Percentiles rank a stretch among this genome's conserved stretches.
These are phyloP conservation scores for Peromyscus eremicus DNA, from an alignment of 2,797 vertebrate species.

Conservation along the genomic window DNA sequence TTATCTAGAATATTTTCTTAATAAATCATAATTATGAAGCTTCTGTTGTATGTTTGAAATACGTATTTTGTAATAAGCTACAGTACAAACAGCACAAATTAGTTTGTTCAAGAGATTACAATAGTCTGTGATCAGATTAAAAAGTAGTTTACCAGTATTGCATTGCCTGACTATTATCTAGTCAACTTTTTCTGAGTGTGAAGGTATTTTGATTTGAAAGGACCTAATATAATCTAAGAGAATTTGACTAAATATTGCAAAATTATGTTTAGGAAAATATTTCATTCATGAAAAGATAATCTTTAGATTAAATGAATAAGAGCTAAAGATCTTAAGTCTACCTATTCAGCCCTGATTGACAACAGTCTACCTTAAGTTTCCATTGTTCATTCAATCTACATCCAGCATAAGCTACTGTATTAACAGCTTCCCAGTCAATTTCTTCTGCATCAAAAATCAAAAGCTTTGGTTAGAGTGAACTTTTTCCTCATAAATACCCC, in stretches of 20 bases:
- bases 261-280: neutral
- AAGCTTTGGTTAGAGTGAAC: slow-evolving; percentile 48
- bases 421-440: neutral
- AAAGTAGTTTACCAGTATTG: neutral
- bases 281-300: slow-evolving; percentile 49
- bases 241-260: neutral
- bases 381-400: slow-evolving; percentile 9
- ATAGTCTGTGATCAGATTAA: neutral
- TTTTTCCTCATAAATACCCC: slow-evolving; percentile 73
- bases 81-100: neutral
- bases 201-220: slow-evolving; percentile 39
- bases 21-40: neutral
- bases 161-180: neutral
- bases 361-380: neutral
- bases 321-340: slow-evolving; percentile 27
- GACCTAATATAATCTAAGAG: neutral
- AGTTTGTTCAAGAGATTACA: neutral
- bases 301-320: neutral
- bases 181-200: neutral
- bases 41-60: slow-evolving; percentile 28
- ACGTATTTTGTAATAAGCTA: neutral
- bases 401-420: neutral
- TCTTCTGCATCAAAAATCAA: slow-evolving; percentile 70
- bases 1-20: neutral
- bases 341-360: neutral